phyloP scores from a whole-genome alignment of 2,113 vertebrate species.

The Piprites chloris region DNA sequence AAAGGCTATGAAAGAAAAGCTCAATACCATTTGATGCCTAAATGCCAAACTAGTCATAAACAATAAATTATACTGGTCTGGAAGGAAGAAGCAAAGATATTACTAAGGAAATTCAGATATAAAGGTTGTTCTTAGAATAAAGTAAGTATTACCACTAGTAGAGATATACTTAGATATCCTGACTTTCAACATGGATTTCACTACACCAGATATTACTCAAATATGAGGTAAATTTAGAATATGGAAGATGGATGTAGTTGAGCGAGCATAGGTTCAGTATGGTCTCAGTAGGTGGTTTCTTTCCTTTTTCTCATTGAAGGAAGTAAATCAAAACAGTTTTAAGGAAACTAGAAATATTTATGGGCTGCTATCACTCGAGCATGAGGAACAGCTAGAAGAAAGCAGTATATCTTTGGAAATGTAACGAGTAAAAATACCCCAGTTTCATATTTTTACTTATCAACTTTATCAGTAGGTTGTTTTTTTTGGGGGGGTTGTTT shows the following conservation, averaged over 20 bases:
- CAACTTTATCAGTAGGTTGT: neutral
- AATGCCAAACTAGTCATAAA: neutral
- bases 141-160: neutral
- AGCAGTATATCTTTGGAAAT: slow-evolving; percentile 8
- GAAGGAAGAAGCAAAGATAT: neutral
- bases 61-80: neutral
- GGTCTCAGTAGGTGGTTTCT: neutral
- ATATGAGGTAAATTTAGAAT: neutral
- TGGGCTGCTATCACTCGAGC: neutral
- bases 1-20: neutral
- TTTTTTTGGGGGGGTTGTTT: neutral
- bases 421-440: neutral
- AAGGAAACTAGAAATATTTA: slow-evolving; percentile 8
- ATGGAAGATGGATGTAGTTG: neutral
- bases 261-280: neutral
- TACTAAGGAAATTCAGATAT: neutral
- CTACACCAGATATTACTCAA: neutral
- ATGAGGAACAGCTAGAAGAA: slow-evolving; percentile 5
- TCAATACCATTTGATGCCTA: neutral
- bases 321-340: slow-evolving; percentile 34
- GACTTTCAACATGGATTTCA: neutral
- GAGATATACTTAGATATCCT: neutral
- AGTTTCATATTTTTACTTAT: neutral
- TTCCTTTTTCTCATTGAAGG: neutral
- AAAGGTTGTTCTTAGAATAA: neutral